Evolutionary conservation across 2,888 invertebrate species (phyloP), one percentile per base, ranked within the genome.

Genomic region (Strigamia crassipes): DNA sequence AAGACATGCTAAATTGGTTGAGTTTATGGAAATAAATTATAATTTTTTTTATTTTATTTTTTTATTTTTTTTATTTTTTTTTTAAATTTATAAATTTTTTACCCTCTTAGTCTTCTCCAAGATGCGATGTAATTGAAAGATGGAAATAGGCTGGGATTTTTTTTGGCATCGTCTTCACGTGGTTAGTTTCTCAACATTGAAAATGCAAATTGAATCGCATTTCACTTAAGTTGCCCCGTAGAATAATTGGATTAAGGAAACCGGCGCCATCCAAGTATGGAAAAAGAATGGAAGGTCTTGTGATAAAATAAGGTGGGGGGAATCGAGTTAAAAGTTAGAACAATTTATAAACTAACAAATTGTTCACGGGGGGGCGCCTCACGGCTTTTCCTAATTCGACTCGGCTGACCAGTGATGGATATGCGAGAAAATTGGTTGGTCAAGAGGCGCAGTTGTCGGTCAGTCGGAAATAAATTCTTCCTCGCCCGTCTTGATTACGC

Each of bases 251-350:
- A 51, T 51, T 51, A 51, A 51, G 51, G 51, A 51, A 51, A 51
- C 51, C 51, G 51, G 51, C 51, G 51, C 51, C 51, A 51, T 51
- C 51, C 66, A 66, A 66, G 31, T 66, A 27, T 66, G 66, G 66
- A 66, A 31, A 66, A 31, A 66, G 66, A 66, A 66, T 66, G 66
- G 66, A 66, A 66, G 66, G 66, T 66, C 31, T 66, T 27, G 66
- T 23, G 66, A 31, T 66, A 66, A 66, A 66, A 51, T 51, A 51
- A 51, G 51, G 51, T 51, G 51, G 42, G 51, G 42, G 51, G 51
- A 51, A 51, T 51, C 51, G 51, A 51, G 51, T 51, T 51, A 51
- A 51, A 51, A 51, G 51, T 51, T 51, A 51, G 51, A 51, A 51
- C 51, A 51, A 51, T 51, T 51, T 51, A 51, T 51, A 51, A 51